Conservation (phyloP, 2,888 invertebrate genomes). For the Opisthograptis luteolata region DNA sequence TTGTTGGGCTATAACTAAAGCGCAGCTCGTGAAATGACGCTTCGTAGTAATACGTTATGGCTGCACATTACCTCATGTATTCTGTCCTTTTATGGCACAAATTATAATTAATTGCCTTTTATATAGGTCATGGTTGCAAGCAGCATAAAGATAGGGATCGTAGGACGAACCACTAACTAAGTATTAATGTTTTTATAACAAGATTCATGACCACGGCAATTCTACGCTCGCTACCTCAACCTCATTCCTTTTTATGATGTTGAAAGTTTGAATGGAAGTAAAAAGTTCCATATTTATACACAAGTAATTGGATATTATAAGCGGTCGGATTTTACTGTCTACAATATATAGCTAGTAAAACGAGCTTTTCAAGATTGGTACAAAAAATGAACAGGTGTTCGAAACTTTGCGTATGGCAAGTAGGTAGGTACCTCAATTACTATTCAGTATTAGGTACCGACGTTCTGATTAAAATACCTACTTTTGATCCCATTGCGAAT, state of each 20-base stretch:
- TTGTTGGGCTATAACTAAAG: constrained; percentile 41
- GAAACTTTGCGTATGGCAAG: constrained; percentile 4
- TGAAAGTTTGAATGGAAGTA: constrained; percentile 18
- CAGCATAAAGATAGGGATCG: constrained; percentile 59
- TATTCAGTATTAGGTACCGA: too few species aligned
- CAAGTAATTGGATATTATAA: constrained; percentile 16
- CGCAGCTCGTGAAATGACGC: constrained; percentile 24
- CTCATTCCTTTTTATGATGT: constrained; percentile 25
- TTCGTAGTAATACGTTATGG: constrained; percentile 53
- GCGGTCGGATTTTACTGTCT: constrained; percentile 5
- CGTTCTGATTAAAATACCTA: too few species aligned
- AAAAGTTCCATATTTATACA: constrained; percentile 13
- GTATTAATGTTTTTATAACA: constrained; percentile 39
- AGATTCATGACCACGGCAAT: constrained; percentile 36
- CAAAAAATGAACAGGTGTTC: constrained; percentile 16
- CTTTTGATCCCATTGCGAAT: too few species aligned
- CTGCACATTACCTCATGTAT: constrained; percentile 60
- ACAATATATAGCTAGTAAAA: constrained; percentile 8
- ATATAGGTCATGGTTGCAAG: constrained; percentile 67
- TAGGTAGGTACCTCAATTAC: too few species aligned
- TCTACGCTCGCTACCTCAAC: constrained; percentile 30
- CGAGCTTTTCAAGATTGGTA: constrained; percentile 16
- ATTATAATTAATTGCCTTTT: constrained; percentile 65
- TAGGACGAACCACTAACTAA: constrained; percentile 45
- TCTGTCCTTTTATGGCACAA: constrained; percentile 62